Base-by-base conservation (phyloP, 2,797 vertebrate genomes). In the Eospalax fontanierii region DNA sequence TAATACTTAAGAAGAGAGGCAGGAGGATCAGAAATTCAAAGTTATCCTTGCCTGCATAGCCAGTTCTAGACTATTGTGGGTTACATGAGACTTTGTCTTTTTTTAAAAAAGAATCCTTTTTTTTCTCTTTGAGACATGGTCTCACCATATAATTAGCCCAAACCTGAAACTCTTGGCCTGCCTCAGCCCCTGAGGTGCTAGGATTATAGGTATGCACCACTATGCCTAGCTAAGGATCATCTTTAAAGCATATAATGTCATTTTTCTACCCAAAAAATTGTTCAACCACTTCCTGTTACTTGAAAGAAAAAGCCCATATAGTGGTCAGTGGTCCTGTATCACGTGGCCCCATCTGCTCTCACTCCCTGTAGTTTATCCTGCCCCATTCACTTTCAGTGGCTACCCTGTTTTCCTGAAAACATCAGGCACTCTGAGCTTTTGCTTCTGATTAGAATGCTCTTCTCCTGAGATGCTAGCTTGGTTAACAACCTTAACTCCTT, bases 191-290 rank as follows among this genome's bases (percentile, higher is more conserved):
- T 19, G 16, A 35, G 57, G 18, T 57, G n/a, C 35, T 89, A 12
- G 24, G 87, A 30, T 79, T 79, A 70, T 19, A 79, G 46, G 61
- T 14, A 11, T 54, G 3, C 6, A 22, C 63, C 61, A 68, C 63
- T 35, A 57, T 7, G 9, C 46, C 33, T 61, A 35, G 26, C n/a
- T 57, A 54, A 81, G 43, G 76, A 71, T 66, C 26, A 87, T 93
- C 81, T 40, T 33, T 57, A 84, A 93, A 94, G 63, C 0, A 61
- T 43, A 26, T 82, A 63, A 90, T 78, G 68, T 90, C 35, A 83
- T 16, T 79, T 28, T 90, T 85, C 61, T 11, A 73, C 43, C 10
- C 40, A 50, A 88, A 93, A 80, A 46, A 30, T 18, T 14, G 33
- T 76, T 40, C 43, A 93, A 40, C 38, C 30, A 89, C 50, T 50